Evolutionary conservation across 2,888 invertebrate genomes (phyloP), one percentile per base, ranked within the genome.

Genomic region (Pyrochroa serraticornis): DNA sequence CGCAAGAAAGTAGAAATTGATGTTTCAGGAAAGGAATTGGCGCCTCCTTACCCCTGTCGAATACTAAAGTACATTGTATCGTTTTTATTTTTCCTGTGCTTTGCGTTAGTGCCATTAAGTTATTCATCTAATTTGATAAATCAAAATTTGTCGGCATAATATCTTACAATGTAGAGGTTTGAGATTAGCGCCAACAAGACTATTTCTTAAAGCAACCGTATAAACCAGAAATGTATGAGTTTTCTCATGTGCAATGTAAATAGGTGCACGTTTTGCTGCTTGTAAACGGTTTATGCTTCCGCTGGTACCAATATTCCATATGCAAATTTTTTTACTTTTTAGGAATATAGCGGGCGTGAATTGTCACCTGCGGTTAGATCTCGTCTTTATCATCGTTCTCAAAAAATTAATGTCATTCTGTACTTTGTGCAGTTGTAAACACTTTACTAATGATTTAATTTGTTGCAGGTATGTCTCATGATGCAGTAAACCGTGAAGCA

Each of bases 231-330:
- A 55, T 31, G 38, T 44, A 9, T 7, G 33, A 49, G 39, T 56
- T 49, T 56, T 8, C 49, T 33, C 49, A 56, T 41, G 56, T 56
- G 48, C 49, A 32, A 32, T 35, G 44, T 30, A 34, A 14, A 31
- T 44, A 35, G 35, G 31, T 53, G 39, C 51, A 44, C 43, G 43
- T 49, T 49, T 35, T 13, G 14, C 48, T 36, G 33, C 13, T 30
- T 52, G 58, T 52, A 43, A 58, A 58, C 43, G 51, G 22, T 58
- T 47, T 45, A 58, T 47, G 45, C 45, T 37, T 31, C 34, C 38
- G 43, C 44, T 47, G 51, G 31, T 52, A 32, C 22, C 22, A 22
- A 22, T 47, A 43, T 52, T 58, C 52, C 47, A 43, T 48, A 58
- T 52, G 52, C 9, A 47, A 36, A 57, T 50, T 45, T 46, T 41